Percentiles rank a stretch among this genome's conserved stretches.
These are phyloP conservation scores for Actinostola sp. DNA, from an alignment of 92 coral and sea anemone species.

Conservation along the genomic window DNA sequence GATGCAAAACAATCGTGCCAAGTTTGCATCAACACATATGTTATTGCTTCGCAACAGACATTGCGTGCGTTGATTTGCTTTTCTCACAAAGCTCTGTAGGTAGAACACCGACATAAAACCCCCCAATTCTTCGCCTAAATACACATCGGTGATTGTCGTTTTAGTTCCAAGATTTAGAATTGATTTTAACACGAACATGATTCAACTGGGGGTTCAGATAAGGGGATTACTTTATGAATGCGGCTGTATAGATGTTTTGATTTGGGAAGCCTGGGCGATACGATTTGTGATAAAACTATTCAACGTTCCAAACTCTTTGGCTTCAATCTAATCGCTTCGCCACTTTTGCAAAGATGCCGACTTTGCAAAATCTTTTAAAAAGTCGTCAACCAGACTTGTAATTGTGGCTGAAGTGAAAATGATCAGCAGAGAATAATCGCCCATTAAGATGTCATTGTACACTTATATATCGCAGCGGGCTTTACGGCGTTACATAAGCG, in stretches of 20 bases:
- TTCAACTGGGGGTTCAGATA: constrained; percentile 3
- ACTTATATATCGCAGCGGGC: not conserved
- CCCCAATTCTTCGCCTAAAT: not conserved
- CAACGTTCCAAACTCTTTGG: not conserved
- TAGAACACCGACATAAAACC: too few species aligned
- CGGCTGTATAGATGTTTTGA: constrained; percentile 4
- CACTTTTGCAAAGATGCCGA: not conserved
- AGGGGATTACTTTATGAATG: not conserved
- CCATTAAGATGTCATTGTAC: not conserved
- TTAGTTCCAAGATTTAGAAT: not conserved
- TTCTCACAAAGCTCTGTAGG: constrained; percentile 8
- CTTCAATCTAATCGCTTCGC: not conserved
- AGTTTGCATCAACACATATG: constrained; percentile 25
- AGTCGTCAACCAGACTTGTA: too few species aligned
- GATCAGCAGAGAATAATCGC: not conserved
- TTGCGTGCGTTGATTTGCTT: not conserved
- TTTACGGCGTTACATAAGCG: not conserved
- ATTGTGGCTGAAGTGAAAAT: too few species aligned
- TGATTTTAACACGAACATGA: not conserved
- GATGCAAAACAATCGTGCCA: not conserved
- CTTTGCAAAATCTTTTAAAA: not conserved
- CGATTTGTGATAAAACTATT: not conserved
- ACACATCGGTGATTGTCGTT: not conserved
- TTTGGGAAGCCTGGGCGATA: constrained; percentile 3
- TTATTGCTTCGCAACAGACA: constrained; percentile 37